Percentiles rank a stretch among this genome's conserved stretches.
Evolutionary conservation across 2,797 vertebrate genomes (phyloP).

Genomic region (Poeciliopsis turneri): DNA sequence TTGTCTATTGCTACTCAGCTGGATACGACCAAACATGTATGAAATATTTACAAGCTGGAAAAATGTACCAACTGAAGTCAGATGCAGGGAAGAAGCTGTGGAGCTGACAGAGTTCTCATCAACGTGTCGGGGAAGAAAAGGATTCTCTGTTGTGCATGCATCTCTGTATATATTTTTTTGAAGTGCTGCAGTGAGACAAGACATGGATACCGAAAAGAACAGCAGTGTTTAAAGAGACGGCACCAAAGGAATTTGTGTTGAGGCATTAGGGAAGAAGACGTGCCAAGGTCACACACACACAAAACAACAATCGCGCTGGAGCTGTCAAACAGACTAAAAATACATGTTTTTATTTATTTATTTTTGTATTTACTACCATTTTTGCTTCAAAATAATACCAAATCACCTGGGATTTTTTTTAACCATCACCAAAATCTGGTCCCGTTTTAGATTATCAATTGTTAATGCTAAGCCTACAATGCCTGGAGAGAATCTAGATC

Average conservation of each 20-base stretch:
- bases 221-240: slow-evolving; percentile 28
- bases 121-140: not conserved
- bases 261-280: slow-evolving; percentile 16
- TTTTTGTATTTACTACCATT: not conserved
- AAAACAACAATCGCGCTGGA: not conserved
- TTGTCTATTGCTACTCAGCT: slow-evolving; percentile 28
- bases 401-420: not conserved
- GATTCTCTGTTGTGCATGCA: slow-evolving; percentile 29
- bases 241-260: slow-evolving; percentile 40
- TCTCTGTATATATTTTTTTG: slow-evolving; percentile 41
- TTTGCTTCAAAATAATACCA: not conserved
- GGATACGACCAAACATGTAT: slow-evolving; percentile 36
- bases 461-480: not conserved
- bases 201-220: slow-evolving; percentile 42
- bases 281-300: slow-evolving; percentile 47
- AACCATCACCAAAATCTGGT: not conserved
- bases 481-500: slow-evolving; percentile 19
- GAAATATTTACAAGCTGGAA: slow-evolving; percentile 57
- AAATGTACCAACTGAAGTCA: slow-evolving; percentile 37
- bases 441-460: not conserved
- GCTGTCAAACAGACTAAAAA: slow-evolving; percentile 12
- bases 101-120: slow-evolving; percentile 34
- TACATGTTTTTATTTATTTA: not conserved
- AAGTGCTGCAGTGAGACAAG: slow-evolving; percentile 57
- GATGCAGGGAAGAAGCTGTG: slow-evolving; percentile 22